Conservation (phyloP, 2,113 vertebrate genomes). For the Pica pica region DNA sequence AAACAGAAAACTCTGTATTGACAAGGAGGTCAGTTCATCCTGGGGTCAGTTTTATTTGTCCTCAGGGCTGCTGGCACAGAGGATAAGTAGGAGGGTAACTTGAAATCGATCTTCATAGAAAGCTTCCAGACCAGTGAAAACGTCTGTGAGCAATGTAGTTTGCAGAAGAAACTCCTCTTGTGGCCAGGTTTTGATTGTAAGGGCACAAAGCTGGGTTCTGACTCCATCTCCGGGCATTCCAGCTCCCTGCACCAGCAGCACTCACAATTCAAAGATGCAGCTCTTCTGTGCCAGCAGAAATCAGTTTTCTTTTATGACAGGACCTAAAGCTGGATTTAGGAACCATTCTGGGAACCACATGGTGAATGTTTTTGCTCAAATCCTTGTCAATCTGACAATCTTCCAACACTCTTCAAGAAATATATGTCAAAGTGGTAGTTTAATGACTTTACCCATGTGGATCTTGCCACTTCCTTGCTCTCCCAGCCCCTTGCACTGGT, state of each 20-base stretch:
- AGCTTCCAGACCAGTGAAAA: neutral
- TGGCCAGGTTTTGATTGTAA: neutral
- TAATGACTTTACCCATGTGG: neutral
- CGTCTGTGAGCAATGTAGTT: accelerated
- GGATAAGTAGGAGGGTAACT: neutral
- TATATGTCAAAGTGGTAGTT: neutral
- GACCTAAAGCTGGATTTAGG: neutral
- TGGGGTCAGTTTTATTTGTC: neutral
- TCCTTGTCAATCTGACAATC: neutral
- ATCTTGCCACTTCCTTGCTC: neutral
- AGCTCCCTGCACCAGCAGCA: neutral
- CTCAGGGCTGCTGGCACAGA: neutral
- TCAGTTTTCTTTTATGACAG: neutral
- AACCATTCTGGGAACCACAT: neutral
- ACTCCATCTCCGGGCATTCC: neutral
- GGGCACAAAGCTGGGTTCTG: neutral
- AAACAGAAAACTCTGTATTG: neutral
- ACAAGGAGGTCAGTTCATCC: neutral
- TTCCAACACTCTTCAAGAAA: neutral
- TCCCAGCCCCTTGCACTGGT: neutral
- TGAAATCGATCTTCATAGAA: neutral
- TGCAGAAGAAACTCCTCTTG: neutral
- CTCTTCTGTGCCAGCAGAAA: neutral
- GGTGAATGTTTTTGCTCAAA: neutral
- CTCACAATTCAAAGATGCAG: neutral